Evolutionary conservation across 2,888 invertebrate species (phyloP), one percentile per base, ranked within the genome.

Genomic region (Lasioglossum zephyrum): DNA sequence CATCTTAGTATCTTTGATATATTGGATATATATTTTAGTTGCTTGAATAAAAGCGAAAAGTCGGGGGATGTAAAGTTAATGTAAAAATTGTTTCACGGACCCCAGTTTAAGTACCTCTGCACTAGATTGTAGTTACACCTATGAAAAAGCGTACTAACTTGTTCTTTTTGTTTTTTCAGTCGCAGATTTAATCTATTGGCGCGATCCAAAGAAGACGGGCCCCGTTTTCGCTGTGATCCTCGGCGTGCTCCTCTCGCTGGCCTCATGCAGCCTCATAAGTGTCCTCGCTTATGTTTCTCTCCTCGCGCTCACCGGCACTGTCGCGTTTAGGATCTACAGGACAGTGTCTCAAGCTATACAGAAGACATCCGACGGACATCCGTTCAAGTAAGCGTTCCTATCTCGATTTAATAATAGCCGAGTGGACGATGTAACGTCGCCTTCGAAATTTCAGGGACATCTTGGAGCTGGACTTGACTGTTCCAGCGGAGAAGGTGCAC

Each of bases 101-200:
- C 3, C 36, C 3, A 9, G 41, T 41, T 41, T 41, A 41, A 41
- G 41, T 9, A 41, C 9, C 41, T 41, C 9, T 16, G 13, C 47
- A 4, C 47, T 47, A 47, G 4, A 47, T 47, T 16, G 6, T 5
- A 41, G 9, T 41, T 9, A 2, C 2, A 41, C 9, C 41, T 4
- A 60, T 1, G 16, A 60, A 16, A 16, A 13, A 16, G 2, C 16
- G 18, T 18, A 3, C 39, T 3, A 41, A 69, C 18, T n/a, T n/a
- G 31, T 16, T 69, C 47, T 70, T 73, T 73, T 11, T 91, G 92
- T 97, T 97, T 97, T 97, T 13, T 11, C 96, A 98, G 98, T 98
- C 97, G 98, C 98, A 96, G 98, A 98, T 94, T 96, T 99, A 95
- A 98, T 99, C 95, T 99, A 99, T 96, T 99, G 99, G 99, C 97